Evolutionary conservation across 2,888 invertebrate genomes (phyloP), one percentile per base, ranked within the genome.

Genomic region (Cyclophora albipunctata): DNA sequence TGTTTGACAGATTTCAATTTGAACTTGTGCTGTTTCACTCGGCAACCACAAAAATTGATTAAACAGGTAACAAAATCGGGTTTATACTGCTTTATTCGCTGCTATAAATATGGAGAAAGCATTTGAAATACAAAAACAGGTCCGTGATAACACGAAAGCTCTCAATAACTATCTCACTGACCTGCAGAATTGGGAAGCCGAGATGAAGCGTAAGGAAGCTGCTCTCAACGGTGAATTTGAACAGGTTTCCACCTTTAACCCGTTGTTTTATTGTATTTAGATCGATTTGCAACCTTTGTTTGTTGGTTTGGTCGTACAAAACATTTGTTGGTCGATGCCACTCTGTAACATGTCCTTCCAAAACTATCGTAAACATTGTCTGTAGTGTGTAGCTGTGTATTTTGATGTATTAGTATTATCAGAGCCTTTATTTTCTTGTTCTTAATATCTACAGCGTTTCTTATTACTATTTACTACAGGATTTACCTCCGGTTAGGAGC

Each of bases 171-270:
- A 92, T 79, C 85, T 93, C 75, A 90, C 91, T 60, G 95, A 95
- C 71, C 83, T 96, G 69, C 91, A 92, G 74, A 90, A 88, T 72
- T 93, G 93, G 93, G 93, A 93, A 66, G 79, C 89, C 47, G 92
- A 93, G 74, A 94, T 94, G 92, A 93, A 92, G 81, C 86, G 90
- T 57, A 93, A 93, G 81, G 94, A 95, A 62, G 80, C 87, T 53
- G 90, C 91, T 63, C 69, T 92, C 58, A 81, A 78, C 59, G 85
- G 84, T 61, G 80, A 77, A 66, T 81, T 76, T 62, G 87, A 83
- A 73, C 84, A 89, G 89, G 89, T 89, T 84, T 73, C 70, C 64
- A 69, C 63, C 63, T 64, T 72, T 71, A 69, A 70, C 62, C 62
- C 61, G 67, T 64, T 64, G 53, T 63, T 63, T 53, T 69, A 34